phyloP scores from a whole-genome alignment of 2,113 vertebrate genomes.

The Bothrops jararaca region DNA sequence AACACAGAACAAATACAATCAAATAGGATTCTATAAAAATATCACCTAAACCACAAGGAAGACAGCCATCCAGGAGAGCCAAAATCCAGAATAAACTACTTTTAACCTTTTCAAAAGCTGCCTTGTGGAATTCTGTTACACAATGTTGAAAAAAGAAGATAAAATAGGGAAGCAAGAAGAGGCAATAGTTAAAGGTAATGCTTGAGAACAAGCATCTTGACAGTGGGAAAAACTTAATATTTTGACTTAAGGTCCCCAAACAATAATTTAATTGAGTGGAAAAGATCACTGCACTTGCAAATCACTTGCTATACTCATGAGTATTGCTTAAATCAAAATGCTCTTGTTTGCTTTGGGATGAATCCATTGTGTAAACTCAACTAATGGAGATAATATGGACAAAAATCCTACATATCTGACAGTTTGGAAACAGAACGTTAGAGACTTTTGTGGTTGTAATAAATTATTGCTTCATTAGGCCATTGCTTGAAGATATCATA shows the following conservation, averaged over 20 bases:
- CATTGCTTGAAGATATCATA: not conserved
- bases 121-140: not conserved
- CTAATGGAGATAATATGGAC: not conserved
- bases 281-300: not conserved
- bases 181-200: not conserved
- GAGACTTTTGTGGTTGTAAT: not conserved
- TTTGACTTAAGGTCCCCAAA: not conserved
- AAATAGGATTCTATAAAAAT: not conserved
- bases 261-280: not conserved
- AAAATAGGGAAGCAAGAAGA: not conserved
- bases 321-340: not conserved
- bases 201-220: not conserved
- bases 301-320: not conserved
- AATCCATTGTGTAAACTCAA: not conserved
- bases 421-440: not conserved
- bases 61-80: not conserved
- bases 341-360: not conserved
- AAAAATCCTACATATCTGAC: not conserved
- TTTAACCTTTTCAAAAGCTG: not conserved
- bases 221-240: not conserved
- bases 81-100: not conserved
- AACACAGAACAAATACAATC: not conserved
- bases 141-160: not conserved
- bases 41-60: not conserved
- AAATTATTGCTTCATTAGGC: not conserved